These are phyloP conservation scores for Pterobdella sp. DNA, from an alignment of 2,888 invertebrate species.

Conservation along the genomic window DNA sequence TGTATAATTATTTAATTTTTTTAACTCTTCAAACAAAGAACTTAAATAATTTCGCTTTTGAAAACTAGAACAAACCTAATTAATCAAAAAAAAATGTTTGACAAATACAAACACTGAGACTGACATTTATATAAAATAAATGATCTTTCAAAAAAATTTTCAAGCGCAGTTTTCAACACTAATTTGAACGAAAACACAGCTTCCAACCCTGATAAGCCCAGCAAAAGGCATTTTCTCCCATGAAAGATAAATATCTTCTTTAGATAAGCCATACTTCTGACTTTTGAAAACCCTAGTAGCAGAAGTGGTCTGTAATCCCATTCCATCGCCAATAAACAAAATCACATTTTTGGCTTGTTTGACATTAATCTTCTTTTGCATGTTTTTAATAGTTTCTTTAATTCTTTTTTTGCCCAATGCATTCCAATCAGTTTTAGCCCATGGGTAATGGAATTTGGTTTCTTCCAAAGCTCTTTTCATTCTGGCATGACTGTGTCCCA, in stretches of 20 bases:
- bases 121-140: no score
- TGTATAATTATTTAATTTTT: no score
- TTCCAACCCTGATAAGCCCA: slow-evolving; percentile 70
- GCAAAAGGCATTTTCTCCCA: slow-evolving; percentile 77
- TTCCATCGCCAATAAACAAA: slow-evolving; percentile 67
- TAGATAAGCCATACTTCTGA: slow-evolving; percentile 49
- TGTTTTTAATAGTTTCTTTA: background rate
- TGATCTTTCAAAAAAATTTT: no score
- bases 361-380: background rate
- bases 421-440: slow-evolving; percentile 17
- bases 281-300: slow-evolving; percentile 61
- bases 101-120: no score
- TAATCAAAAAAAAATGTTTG: no score
- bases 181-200: background rate
- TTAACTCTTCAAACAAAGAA: no score
- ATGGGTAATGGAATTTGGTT: background rate
- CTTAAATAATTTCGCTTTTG: no score
- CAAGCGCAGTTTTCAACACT: no score
- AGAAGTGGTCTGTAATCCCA: slow-evolving; percentile 73
- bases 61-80: no score
- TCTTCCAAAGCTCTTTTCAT: background rate
- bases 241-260: slow-evolving; percentile 64
- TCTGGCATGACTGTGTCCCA: background rate
- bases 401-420: slow-evolving; percentile 9
- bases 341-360: slow-evolving; percentile 45